Evolutionary conservation across 1,140 invertebrate species (phyloP).

Genomic region (Drosophila micromelanica): DNA sequence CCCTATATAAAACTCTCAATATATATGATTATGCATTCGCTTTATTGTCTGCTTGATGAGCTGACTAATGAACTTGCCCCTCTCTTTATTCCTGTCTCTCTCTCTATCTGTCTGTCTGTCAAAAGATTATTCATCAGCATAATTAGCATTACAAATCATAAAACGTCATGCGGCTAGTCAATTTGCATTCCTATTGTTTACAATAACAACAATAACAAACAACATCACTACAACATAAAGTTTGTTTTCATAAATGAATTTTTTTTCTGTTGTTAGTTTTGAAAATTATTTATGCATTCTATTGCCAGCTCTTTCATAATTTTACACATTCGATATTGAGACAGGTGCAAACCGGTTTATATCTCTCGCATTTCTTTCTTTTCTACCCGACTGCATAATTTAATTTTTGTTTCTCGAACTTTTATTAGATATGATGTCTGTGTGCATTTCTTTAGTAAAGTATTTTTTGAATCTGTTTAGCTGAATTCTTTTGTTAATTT

Average conservation of each 20-base stretch:
- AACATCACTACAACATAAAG: constrained; percentile 20
- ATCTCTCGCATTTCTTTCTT: constrained; percentile 7
- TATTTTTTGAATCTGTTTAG: constrained; percentile 17
- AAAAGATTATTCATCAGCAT: constrained; percentile 52
- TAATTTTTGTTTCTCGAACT: constrained; percentile 14
- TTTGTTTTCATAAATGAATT: constrained; percentile 46
- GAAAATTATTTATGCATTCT: constrained; percentile 70
- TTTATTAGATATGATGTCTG: constrained; percentile 30
- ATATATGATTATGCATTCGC: constrained; percentile 52
- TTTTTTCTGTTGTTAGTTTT: constrained; percentile 51
- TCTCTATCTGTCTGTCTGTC: neutral
- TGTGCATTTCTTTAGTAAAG: constrained; percentile 59
- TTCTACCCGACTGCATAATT: constrained; percentile 40
- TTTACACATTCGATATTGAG: constrained; percentile 24
- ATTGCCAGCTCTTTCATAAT: constrained; percentile 65
- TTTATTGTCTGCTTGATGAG: constrained; percentile 58
- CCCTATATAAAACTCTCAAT: constrained; percentile 13
- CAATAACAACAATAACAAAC: constrained; percentile 22
- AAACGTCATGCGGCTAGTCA: constrained; percentile 51
- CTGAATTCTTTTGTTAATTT: constrained; percentile 63
- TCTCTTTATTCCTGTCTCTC: constrained; percentile 5
- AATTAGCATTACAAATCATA: constrained; percentile 82
- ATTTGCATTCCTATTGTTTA: constrained; percentile 71
- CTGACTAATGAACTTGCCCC: constrained; percentile 65
- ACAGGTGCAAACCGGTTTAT: constrained; percentile 68